These are phyloP conservation scores for Oxystoma pomonae DNA, from an alignment of 2,888 invertebrate species.

Conservation along the genomic window DNA sequence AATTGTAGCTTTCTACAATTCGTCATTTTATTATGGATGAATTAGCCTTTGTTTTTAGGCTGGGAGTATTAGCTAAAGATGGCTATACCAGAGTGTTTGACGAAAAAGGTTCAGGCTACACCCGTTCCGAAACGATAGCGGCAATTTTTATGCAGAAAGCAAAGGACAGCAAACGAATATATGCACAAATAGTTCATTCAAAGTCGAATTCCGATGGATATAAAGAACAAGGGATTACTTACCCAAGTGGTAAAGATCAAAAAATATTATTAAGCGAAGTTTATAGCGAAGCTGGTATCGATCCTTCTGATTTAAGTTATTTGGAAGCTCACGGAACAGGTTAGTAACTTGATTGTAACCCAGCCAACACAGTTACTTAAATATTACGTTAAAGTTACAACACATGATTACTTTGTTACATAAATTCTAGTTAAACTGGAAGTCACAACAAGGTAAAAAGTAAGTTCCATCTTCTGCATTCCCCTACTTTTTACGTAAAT, in stretches of 20 bases:
- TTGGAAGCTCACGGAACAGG: conserved; percentile 87
- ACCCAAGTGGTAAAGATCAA: conserved; percentile 52
- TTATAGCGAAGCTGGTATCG: conserved; percentile 65
- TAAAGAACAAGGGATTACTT: conserved; percentile 43
- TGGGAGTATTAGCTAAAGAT: conserved; percentile 76
- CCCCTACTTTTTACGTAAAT: too few species aligned
- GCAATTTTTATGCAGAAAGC: conserved; percentile 68
- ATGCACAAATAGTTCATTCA: conserved; percentile 45
- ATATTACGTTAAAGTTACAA: too few species aligned
- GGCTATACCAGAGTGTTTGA: conserved; percentile 92
- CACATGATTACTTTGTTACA: too few species aligned
- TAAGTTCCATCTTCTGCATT: too few species aligned
- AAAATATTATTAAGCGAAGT: conserved; percentile 58
- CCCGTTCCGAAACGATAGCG: conserved; percentile 72
- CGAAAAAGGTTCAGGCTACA: conserved; percentile 74
- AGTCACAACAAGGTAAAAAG: too few species aligned
- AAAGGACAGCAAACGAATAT: conserved; percentile 49
- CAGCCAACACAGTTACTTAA: too few species aligned
- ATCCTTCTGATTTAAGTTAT: conserved; percentile 67
- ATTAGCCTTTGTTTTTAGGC: too few species aligned
- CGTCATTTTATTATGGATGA: too few species aligned
- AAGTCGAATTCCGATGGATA: conserved; percentile 43
- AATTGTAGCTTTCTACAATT: too few species aligned
- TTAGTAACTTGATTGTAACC: too few species aligned
- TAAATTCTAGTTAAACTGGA: too few species aligned